Evolutionary conservation across 2,113 vertebrate species (phyloP).

Genomic region (Oxyura jamaicensis): DNA sequence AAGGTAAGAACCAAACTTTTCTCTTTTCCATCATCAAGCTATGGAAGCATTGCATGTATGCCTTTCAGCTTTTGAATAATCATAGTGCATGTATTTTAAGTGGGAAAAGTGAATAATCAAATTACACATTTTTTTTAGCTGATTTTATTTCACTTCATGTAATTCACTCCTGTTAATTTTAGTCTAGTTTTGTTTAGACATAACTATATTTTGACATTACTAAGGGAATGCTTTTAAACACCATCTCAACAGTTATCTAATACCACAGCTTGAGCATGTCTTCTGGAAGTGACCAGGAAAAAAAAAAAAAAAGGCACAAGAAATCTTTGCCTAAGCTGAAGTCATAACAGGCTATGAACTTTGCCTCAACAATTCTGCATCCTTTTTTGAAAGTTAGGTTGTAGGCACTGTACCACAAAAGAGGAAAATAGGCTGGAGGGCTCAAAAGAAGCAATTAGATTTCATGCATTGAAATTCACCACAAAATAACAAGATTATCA

Average conservation of each 20-base stretch:
- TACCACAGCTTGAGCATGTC: neutral
- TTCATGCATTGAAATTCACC: neutral
- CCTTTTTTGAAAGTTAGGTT: neutral
- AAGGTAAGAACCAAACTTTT: slow-evolving; percentile 78
- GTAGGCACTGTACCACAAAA: neutral
- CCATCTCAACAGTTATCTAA: neutral
- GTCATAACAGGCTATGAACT: neutral
- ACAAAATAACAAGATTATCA: neutral
- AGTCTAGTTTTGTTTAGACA: neutral
- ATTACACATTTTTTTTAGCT: neutral
- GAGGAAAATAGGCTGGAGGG: neutral
- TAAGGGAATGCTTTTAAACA: neutral
- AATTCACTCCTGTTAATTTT: neutral
- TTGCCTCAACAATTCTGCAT: neutral
- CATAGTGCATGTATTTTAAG: neutral
- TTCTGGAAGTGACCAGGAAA: neutral
- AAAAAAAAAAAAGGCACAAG: neutral
- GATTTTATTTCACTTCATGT: neutral
- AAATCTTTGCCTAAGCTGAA: neutral
- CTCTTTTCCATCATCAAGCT: neutral
- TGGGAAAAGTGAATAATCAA: neutral
- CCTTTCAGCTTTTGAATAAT: neutral
- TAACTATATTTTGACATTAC: neutral
- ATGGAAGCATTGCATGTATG: neutral
- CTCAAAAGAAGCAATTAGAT: neutral